Conservation (phyloP, 2,888 invertebrate species). For the Aricia artaxerxes region DNA sequence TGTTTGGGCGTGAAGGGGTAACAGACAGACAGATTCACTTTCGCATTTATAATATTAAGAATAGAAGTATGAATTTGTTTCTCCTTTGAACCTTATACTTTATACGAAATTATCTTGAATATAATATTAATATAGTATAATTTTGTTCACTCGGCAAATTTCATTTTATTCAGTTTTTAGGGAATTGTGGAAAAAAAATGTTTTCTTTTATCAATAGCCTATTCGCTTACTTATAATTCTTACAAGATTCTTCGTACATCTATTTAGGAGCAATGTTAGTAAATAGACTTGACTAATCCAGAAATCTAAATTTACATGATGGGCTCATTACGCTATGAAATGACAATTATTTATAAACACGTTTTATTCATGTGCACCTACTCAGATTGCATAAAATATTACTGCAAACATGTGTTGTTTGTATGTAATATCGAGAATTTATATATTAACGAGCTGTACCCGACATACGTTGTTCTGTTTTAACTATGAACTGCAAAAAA, state of each 20-base stretch:
- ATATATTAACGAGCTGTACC: neutral
- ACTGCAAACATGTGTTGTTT: neutral
- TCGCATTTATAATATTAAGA: too few relatives aligned
- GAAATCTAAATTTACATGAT: constrained; percentile 8
- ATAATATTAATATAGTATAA: too few relatives aligned
- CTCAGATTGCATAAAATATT: neutral
- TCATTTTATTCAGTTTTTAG: too few relatives aligned
- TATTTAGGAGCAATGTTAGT: neutral
- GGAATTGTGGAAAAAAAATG: neutral
- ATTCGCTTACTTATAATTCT: neutral
- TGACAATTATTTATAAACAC: constrained; percentile 27
- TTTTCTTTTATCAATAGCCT: neutral
- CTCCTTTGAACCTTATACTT: too few relatives aligned
- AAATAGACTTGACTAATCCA: constrained; percentile 3
- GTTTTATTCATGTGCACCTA: neutral
- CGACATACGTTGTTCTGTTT: neutral
- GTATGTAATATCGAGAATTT: neutral
- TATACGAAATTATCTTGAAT: too few relatives aligned
- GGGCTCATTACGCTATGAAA: neutral
- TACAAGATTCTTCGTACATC: neutral
- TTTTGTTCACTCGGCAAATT: too few relatives aligned
- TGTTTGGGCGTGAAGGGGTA: too few relatives aligned
- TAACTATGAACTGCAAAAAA: too few relatives aligned
- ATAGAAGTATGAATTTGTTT: too few relatives aligned
- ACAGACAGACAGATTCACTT: too few relatives aligned